A percentile compares a stretch with the other conserved stretches of the same genome.
These are phyloP conservation scores for Pangasianodon hypophthalmus DNA, from an alignment of 2,113 vertebrate genomes.

Conservation along the genomic window DNA sequence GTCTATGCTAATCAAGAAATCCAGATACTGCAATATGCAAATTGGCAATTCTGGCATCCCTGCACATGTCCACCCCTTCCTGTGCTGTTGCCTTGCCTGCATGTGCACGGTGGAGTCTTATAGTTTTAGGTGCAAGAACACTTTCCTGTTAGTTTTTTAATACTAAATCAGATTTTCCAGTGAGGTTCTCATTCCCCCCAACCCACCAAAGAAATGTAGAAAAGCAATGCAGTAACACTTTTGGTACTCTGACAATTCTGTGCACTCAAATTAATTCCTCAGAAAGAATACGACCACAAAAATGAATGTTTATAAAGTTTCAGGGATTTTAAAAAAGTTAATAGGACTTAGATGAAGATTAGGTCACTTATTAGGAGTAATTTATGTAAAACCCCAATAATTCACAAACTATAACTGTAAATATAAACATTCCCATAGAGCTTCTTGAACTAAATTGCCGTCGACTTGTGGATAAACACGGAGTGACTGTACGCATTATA, in stretches of 20 bases:
- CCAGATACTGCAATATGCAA: background rate
- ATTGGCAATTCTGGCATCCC: background rate
- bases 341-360: background rate
- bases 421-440: background rate
- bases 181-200: background rate
- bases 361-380: background rate
- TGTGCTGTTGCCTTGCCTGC: background rate
- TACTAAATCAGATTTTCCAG: background rate
- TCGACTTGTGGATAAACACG: background rate
- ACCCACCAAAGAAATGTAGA: background rate
- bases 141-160: background rate
- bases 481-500: no score
- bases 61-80: background rate
- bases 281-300: background rate
- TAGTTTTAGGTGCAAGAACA: background rate
- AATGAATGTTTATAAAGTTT: background rate
- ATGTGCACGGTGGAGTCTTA: background rate
- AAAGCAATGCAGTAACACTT: background rate
- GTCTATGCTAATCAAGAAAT: background rate
- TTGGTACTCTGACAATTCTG: background rate
- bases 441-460: background rate
- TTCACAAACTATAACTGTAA: background rate
- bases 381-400: background rate
- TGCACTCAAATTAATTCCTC: background rate
- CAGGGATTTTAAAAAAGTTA: background rate